phyloP scores from a whole-genome alignment of 2,113 vertebrate genomes.

The Festucalex cinctus region DNA sequence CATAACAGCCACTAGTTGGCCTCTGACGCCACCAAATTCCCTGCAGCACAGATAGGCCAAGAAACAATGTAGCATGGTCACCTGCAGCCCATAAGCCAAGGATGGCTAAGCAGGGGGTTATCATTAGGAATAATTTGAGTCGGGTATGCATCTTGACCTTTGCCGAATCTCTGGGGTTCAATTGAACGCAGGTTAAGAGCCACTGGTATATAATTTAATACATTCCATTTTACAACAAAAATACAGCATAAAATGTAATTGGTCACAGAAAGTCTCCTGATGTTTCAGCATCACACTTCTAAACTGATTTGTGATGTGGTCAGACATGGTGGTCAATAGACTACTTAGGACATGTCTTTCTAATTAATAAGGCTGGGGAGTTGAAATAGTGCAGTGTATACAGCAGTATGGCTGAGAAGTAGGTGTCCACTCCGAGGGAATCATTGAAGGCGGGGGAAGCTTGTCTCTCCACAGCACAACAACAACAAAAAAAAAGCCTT shows the following conservation, averaged over 20 bases:
- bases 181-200: too few species aligned
- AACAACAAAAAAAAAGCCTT: slow-evolving; percentile 29
- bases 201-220: neutral
- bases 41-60: too few species aligned
- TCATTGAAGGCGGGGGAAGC: slow-evolving; percentile 15
- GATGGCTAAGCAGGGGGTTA: too few species aligned
- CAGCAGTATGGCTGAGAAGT: slow-evolving; percentile 3
- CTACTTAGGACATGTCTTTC: neutral
- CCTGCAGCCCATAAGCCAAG: too few species aligned
- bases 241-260: neutral
- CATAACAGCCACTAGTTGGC: too few species aligned
- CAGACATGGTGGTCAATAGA: slow-evolving; percentile 3
- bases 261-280: neutral
- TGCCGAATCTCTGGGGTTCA: too few species aligned
- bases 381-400: slow-evolving; percentile 7
- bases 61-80: too few species aligned
- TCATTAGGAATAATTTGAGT: too few species aligned
- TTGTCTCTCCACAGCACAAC: slow-evolving; percentile 30
- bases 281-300: slow-evolving; percentile 9
- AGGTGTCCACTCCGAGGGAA: slow-evolving; percentile 19
- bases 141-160: too few species aligned
- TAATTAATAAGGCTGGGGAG: neutral
- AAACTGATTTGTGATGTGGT: slow-evolving; percentile 10
- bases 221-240: neutral
- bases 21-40: too few species aligned